Base-by-base conservation (phyloP, 2,113 vertebrate species). In the Mugil cephalus region DNA sequence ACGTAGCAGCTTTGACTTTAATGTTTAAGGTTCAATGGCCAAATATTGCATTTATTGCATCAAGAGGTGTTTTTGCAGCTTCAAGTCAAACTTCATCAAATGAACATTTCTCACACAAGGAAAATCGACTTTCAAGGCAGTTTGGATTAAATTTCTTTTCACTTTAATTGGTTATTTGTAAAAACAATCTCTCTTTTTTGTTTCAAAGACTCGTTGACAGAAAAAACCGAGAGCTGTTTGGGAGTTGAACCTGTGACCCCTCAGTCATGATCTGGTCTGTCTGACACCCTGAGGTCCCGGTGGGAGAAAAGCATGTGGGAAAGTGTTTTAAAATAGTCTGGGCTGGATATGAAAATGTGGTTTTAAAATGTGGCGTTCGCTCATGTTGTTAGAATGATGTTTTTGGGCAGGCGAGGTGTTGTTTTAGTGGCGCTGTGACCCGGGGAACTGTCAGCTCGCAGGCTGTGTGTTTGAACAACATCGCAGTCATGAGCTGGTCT, bases 231-330 rank as follows among this genome's bases (percentile, higher is more conserved):
- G 35, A 48, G 55, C 36, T 19, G 0, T 19, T 45, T 61, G 51
- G 63, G 78, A 82, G 14, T 74, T 59, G 76, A 88, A 75, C 84
- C 50, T 8, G 45, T 72, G 76, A 84, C 82, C 73, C 69, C 52
- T 60, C 17, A 0, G 34, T 52, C 50, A 42, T 8, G 4, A 46
- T 77, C 53, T 48, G 38, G 15, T 77, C 39, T 18, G 63, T 59
- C 54, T 51, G 78, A 75, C 80, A 74, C 48, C 10, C 43, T 9
- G 19, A 6, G n/a, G 11, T 13, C 34, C 39, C 11, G 0, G 36
- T 8, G 54, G 51, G 48, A 73, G 9, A 18, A 56, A 53, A 62
- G 55, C 60, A 47, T 70, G 69, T 74, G 69, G 77, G 73, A 83
- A 78, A 50, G 43, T 5, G 54, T 72, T 72, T 71, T 68, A 54